These are phyloP conservation scores for Holotrichia oblita DNA, from an alignment of 1,140 invertebrate genomes.

Conservation along the genomic window DNA sequence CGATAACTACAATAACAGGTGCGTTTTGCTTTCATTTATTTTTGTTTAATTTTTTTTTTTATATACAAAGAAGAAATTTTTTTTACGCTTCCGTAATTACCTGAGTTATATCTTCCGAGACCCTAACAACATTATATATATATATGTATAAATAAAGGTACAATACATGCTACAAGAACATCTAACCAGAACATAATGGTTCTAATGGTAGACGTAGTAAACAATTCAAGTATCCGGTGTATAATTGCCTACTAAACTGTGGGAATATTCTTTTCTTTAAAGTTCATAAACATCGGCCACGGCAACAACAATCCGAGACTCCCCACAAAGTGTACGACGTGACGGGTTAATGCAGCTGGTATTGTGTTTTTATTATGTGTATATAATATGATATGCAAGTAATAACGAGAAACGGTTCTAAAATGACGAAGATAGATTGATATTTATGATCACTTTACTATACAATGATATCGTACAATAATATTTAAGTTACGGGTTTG, in stretches of 20 bases:
- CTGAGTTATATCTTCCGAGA: no score
- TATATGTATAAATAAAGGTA: no score
- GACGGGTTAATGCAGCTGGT: no score
- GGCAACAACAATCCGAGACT: neutral
- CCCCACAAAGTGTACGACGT: neutral
- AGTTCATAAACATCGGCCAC: neutral
- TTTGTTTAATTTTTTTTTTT: neutral
- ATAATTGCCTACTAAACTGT: constrained; percentile 37
- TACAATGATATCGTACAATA: no score
- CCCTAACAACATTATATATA: no score
- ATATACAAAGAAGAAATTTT: neutral
- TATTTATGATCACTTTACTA: no score
- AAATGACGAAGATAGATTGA: no score
- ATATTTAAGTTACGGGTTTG: no score
- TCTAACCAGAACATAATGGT: neutral
- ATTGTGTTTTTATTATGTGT: no score
- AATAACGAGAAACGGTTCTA: no score
- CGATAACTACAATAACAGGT: constrained; percentile 53
- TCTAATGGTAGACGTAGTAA: constrained; percentile 14
- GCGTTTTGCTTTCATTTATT: constrained; percentile 38
- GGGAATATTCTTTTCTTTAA: constrained; percentile 39
- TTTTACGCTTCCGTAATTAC: neutral
- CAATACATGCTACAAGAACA: no score
- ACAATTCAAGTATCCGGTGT: constrained; percentile 34
- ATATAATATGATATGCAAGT: no score